phyloP scores from a whole-genome alignment of 2,797 vertebrate species.

The Rhinichthys osculus region DNA sequence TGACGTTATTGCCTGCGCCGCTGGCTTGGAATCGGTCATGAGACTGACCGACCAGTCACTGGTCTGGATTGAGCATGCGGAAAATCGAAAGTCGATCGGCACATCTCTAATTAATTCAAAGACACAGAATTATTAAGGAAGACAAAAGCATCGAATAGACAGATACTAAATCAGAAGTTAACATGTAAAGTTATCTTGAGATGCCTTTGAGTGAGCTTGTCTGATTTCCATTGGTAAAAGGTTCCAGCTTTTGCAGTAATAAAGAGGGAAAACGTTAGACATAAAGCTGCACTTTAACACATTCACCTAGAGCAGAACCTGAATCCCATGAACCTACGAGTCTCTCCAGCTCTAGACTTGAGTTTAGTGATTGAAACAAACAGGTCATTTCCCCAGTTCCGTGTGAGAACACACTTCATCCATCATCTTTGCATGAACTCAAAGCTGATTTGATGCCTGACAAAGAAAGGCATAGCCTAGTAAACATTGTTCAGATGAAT shows the following conservation, averaged over 20 bases:
- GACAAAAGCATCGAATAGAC: not conserved
- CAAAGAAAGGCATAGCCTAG: constrained; percentile 13
- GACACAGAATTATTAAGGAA: not conserved
- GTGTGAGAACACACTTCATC: constrained; percentile 17
- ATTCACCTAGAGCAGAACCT: not conserved
- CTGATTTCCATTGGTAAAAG: not conserved
- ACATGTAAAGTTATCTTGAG: not conserved
- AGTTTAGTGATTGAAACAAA: constrained; percentile 10
- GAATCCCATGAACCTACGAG: not conserved
- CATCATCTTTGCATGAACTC: constrained; percentile 2
- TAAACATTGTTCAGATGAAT: constrained; percentile 21
- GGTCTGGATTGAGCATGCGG: too few species aligned
- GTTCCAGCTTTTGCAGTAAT: not conserved
- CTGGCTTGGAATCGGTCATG: too few species aligned
- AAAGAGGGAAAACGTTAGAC: not conserved
- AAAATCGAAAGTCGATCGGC: not conserved
- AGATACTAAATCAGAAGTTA: not conserved
- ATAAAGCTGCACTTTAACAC: not conserved
- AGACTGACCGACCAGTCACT: too few species aligned
- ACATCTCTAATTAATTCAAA: not conserved
- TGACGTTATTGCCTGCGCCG: too few species aligned
- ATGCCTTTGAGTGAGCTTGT: not conserved
- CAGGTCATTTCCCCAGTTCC: not conserved
- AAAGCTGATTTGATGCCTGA: constrained; percentile 11
- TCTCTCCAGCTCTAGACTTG: not conserved